These are phyloP conservation scores for Hipparchia semele DNA, from an alignment of 2,888 invertebrate genomes.

Conservation along the genomic window DNA sequence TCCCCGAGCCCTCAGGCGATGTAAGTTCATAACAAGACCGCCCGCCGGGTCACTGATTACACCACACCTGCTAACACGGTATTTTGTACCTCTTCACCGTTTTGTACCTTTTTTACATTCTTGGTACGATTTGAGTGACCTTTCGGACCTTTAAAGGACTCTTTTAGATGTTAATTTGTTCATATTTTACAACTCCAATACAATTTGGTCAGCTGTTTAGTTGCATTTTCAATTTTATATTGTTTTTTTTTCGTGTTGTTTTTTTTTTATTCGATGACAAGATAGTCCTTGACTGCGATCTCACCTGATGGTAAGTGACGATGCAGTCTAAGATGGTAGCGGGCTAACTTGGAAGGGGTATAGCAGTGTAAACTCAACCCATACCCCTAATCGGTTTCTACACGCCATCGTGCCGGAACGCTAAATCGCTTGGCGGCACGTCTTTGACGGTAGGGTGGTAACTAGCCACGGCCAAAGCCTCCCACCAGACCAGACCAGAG, in stretches of 20 bases:
- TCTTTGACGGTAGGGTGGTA: too few species aligned
- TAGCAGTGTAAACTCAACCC: too few species aligned
- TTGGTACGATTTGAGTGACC: conserved; percentile 17
- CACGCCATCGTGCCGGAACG: too few species aligned
- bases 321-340: too few species aligned
- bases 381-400: too few species aligned
- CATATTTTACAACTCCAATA: background rate
- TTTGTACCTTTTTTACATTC: conserved; percentile 28
- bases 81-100: conserved; percentile 13
- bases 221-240: background rate
- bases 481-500: too few species aligned
- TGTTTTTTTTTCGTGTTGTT: background rate
- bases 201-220: background rate
- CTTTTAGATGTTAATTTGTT: conserved; percentile 2
- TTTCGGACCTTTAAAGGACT: conserved; percentile 4
- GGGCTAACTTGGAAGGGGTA: too few species aligned
- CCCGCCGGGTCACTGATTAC: conserved; percentile 57
- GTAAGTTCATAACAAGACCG: conserved; percentile 61
- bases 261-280: too few species aligned
- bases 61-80: conserved; percentile 37
- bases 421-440: too few species aligned
- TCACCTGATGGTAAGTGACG: too few species aligned
- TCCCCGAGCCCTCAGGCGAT: conserved; percentile 48
- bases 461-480: too few species aligned
- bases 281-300: too few species aligned